These are phyloP conservation scores for Myotis lucifugus DNA, from an alignment of 2,113 vertebrate genomes.

Conservation along the genomic window DNA sequence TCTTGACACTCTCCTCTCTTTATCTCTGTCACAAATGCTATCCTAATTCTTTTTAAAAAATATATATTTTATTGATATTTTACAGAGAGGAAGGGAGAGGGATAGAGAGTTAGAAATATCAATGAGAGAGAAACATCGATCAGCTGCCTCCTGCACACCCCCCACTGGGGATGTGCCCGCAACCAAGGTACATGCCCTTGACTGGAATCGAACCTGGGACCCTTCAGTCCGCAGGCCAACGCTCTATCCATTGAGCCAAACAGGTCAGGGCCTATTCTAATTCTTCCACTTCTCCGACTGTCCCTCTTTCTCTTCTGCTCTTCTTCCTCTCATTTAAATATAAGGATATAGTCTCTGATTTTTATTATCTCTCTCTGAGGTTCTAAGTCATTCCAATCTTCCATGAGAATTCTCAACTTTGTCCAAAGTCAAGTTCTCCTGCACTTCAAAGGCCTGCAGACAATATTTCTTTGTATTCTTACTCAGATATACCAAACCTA, in stretches of 20 bases:
- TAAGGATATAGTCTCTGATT: background rate
- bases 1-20: background rate
- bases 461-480: constrained; percentile 18
- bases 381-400: constrained; percentile 16
- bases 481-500: constrained; percentile 1
- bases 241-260: no score
- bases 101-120: no score
- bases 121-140: no score
- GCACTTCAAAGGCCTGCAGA: background rate
- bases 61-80: no score
- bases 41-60: background rate
- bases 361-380: background rate
- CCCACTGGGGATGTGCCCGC: no score
- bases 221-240: no score
- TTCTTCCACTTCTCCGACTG: background rate
- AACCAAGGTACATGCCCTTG: no score
- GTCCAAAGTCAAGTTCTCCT: constrained; percentile 27
- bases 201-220: no score
- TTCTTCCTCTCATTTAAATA: background rate
- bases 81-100: no score
- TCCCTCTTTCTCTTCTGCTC: background rate
- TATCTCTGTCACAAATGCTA: background rate
- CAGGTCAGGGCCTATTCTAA: background rate
- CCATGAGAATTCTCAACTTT: background rate
- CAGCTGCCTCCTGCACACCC: no score